Base-by-base conservation (phyloP, 92 coral and sea anemone species). In the Phymanthus crucifer region DNA sequence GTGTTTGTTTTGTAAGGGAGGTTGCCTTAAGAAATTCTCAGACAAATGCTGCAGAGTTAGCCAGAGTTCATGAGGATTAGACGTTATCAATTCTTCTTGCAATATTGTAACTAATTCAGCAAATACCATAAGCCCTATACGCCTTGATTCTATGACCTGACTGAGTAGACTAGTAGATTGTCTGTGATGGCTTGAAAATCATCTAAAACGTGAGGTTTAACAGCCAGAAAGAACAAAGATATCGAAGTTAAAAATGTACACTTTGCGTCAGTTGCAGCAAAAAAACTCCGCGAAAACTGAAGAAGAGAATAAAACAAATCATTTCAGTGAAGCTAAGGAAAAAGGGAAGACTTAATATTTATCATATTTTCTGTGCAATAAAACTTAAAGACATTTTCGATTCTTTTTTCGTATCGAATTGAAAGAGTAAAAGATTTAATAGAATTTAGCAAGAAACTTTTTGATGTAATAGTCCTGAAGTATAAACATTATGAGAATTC, bases 41-140 rank as follows among this genome's bases (percentile, higher is more conserved):
- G 68, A 61, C 68, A 61, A 54, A 61, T 29, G 35, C 3, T 61
- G 16, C 35, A 61, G 68, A 61, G 68, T 61, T 61, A 33, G 29
- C 29, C 35, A 61, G 68, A 61, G 68, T 61, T 61, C 68, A 61
- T 61, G 29, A 27, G 35, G 68, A 61, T 61, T 61, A 61, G 29
- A 2, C 34, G 34, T 61, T 61, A 61, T 61, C 68, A 29, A 6
- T 61, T 24, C 4, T 61, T 0, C 34, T 61, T 13, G 68, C 35
- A 61, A 61, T 61, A 61, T 34, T 61, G 68, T 54, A 29, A 24
- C 68, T 61, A 61, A 61, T 61, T 61, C 68, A 61, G 3, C 11
- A 61, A 61, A 61, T 61, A 61, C 29, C 68, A 24, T 61, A 61
- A 61, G 68, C 68, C 8, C 68, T 61, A n/a, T n/a, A 27, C 68